Conservation (phyloP, 2,113 vertebrate genomes). For the Cariama cristata region DNA sequence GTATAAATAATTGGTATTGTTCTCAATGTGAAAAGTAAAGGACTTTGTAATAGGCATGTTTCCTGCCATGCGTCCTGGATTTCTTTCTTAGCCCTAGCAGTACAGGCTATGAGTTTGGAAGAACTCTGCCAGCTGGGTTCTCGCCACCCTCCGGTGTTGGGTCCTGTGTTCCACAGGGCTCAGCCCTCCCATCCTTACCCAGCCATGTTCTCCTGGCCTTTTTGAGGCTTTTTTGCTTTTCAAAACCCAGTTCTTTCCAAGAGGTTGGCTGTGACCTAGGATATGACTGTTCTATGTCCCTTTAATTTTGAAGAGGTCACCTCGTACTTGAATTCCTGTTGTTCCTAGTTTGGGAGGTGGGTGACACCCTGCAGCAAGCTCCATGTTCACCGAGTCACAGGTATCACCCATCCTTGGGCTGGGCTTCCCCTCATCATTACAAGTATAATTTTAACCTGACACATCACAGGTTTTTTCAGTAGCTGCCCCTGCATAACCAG, state of each 20-base stretch:
- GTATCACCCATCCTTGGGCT: not conserved
- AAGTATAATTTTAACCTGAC: not conserved
- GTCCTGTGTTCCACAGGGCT: not conserved
- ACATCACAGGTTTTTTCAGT: not conserved
- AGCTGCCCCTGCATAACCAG: not conserved
- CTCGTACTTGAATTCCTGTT: not conserved
- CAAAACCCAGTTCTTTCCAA: not conserved
- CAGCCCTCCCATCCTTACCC: not conserved
- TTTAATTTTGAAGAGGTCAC: not conserved
- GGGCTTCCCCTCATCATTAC: rapidly evolving
- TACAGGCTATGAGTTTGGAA: not conserved
- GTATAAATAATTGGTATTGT: not conserved
- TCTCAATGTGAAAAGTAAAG: not conserved
- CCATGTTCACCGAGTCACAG: rapidly evolving
- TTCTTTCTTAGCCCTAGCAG: not conserved
- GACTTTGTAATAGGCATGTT: not conserved
- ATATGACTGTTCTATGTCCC: not conserved
- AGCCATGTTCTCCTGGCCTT: not conserved
- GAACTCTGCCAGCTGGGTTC: not conserved
- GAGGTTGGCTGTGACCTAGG: not conserved
- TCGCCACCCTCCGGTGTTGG: not conserved
- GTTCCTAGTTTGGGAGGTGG: not conserved
- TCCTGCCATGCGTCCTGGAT: not conserved
- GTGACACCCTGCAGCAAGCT: not conserved
- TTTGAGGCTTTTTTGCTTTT: not conserved